Evolutionary conservation across 2,888 invertebrate species (phyloP).

Genomic region (Stenurella melanura): DNA sequence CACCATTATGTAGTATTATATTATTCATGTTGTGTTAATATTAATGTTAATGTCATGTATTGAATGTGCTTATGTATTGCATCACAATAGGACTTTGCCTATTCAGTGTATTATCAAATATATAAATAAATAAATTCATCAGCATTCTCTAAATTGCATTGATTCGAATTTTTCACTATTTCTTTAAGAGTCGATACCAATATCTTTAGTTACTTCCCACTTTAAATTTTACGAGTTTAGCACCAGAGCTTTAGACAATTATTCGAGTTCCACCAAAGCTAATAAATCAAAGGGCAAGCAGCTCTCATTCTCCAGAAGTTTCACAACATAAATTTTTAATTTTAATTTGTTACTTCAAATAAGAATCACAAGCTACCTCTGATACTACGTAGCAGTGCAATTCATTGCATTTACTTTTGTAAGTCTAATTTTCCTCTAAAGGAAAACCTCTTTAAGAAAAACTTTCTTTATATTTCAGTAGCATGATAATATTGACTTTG

Average conservation of each 20-base stretch:
- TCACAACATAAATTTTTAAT: constrained; percentile 12
- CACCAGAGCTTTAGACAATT: not conserved
- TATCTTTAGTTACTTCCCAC: not conserved
- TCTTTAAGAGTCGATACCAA: not conserved
- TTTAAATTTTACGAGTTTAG: not conserved
- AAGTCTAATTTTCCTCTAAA: constrained; percentile 25
- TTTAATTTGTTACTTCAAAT: not conserved
- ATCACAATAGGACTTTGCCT: too few species aligned
- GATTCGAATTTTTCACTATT: not conserved
- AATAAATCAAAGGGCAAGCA: not conserved
- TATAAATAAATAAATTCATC: too few species aligned
- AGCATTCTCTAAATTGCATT: too few species aligned
- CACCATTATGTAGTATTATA: too few species aligned
- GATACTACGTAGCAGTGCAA: constrained; percentile 10
- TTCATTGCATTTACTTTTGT: constrained; percentile 28
- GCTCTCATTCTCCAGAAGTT: not conserved
- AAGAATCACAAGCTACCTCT: constrained; percentile 1
- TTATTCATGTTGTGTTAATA: too few species aligned
- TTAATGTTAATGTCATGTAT: too few species aligned
- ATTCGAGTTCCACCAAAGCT: not conserved
- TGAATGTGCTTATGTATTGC: too few species aligned
- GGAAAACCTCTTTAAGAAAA: constrained; percentile 17
- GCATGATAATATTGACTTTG: constrained; percentile 41
- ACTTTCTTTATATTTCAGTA: constrained; percentile 5
- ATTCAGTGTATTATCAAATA: too few species aligned